These are phyloP conservation scores for Pluvianellus socialis DNA, from an alignment of 2,113 vertebrate species.

Conservation along the genomic window DNA sequence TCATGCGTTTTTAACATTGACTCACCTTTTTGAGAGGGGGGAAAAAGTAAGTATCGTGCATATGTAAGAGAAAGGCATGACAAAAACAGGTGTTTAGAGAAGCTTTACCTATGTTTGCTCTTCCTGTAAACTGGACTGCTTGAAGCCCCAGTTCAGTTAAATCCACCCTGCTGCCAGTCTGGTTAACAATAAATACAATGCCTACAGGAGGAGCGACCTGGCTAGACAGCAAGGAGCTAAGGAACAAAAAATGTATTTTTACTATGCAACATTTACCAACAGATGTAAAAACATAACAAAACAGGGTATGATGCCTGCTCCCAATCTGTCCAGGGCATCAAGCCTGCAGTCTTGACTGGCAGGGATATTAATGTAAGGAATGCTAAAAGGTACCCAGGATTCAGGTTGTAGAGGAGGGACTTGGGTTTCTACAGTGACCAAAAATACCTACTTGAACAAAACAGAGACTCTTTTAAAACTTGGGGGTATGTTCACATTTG, in stretches of 20 bases:
- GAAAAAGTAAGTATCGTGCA: not conserved
- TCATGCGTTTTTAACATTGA: not conserved
- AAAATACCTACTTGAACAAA: not conserved
- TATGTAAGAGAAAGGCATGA: not conserved
- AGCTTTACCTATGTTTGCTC: not conserved
- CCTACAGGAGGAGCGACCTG: not conserved
- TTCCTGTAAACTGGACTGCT: not conserved
- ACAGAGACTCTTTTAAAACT: not conserved
- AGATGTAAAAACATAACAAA: not conserved
- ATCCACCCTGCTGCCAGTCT: not conserved
- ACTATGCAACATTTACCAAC: not conserved
- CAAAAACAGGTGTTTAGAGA: not conserved
- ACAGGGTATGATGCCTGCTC: not conserved
- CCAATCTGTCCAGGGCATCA: not conserved
- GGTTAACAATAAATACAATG: not conserved
- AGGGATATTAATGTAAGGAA: not conserved
- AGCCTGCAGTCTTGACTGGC: not conserved
- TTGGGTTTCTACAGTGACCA: not conserved
- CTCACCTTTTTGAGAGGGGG: not conserved
- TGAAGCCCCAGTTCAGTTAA: not conserved
- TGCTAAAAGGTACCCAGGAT: not conserved
- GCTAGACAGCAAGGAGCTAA: not conserved
- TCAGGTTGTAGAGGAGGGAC: not conserved
- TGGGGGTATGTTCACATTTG: not conserved
- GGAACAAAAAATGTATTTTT: not conserved